Percentiles rank a stretch among this genome's conserved stretches.
phyloP scores from a whole-genome alignment of 1,140 invertebrate species.

The Probaryconus sp. region DNA sequence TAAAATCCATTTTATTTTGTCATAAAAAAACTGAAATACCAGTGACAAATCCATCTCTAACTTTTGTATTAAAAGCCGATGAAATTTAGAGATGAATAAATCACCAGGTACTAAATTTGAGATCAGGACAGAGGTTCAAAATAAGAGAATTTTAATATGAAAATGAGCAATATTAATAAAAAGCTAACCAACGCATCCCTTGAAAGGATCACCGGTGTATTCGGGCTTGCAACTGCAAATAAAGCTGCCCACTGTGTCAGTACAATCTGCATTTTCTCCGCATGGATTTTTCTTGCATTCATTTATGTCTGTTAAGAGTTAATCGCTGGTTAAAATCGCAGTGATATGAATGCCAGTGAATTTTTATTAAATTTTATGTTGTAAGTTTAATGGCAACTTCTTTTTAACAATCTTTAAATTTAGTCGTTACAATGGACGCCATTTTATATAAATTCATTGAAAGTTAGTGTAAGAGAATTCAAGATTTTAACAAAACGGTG shows the following conservation, averaged over 20 bases:
- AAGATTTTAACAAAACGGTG: too few relatives aligned
- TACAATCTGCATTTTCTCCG: conserved; percentile 90
- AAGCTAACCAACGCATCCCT: conserved; percentile 84
- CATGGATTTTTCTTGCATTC: conserved; percentile 92
- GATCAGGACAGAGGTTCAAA: conserved; percentile 1
- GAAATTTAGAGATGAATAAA: conserved; percentile 3
- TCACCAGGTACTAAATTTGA: neutral
- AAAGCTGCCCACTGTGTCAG: conserved; percentile 91
- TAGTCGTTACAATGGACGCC: too few relatives aligned
- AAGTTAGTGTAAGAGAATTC: too few relatives aligned
- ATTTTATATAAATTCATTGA: too few relatives aligned
- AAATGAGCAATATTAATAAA: conserved; percentile 31
- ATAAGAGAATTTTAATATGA: conserved; percentile 1
- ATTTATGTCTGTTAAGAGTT: conserved; percentile 87
- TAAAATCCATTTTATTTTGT: conserved; percentile 23
- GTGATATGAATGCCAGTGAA: conserved; percentile 17
- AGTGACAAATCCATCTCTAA: neutral
- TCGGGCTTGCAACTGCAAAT: conserved; percentile 89
- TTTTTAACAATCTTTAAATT: too few relatives aligned
- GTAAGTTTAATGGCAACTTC: conserved; percentile 3
- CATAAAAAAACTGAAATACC: conserved; percentile 9
- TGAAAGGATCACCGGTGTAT: conserved; percentile 90
- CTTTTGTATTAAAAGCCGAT: neutral
- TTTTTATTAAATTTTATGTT: neutral
- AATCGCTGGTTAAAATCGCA: conserved; percentile 66